Percentiles rank a stretch among this genome's conserved stretches.
phyloP scores from a whole-genome alignment of 2,888 invertebrate genomes.

The Peribatodes rhomboidaria region DNA sequence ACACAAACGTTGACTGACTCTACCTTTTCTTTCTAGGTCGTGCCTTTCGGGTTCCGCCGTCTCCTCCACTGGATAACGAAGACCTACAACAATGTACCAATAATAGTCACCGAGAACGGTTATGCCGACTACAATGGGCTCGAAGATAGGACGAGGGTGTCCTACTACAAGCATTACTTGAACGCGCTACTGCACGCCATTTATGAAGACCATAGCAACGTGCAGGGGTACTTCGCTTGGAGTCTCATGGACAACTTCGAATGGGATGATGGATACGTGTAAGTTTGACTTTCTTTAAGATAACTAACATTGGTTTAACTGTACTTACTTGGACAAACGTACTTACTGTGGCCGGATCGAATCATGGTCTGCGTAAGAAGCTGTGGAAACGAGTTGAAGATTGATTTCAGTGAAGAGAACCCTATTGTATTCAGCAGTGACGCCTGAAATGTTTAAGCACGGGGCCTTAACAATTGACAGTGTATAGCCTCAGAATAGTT shows the following conservation, averaged over 20 bases:
- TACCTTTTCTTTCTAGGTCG: constrained; percentile 70
- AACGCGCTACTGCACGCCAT: constrained; percentile 82
- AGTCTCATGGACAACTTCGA: constrained; percentile 95
- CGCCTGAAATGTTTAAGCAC: too few species aligned
- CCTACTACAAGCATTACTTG: constrained; percentile 86
- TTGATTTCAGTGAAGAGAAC: too few species aligned
- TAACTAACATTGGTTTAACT: too few species aligned
- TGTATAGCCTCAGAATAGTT: too few species aligned
- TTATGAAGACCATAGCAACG: constrained; percentile 87
- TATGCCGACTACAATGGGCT: constrained; percentile 83
- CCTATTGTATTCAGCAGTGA: too few species aligned
- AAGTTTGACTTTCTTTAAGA: constrained; percentile 66
- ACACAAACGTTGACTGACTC: not conserved
- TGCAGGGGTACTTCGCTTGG: constrained; percentile 92
- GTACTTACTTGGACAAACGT: too few species aligned
- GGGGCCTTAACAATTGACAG: too few species aligned
- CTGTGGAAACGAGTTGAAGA: too few species aligned
- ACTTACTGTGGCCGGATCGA: too few species aligned
- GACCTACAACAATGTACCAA: constrained; percentile 82
- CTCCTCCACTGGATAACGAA: constrained; percentile 84
- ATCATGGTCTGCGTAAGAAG: too few species aligned
- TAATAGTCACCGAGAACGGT: constrained; percentile 86
- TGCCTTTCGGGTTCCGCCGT: constrained; percentile 86
- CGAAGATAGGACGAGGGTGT: constrained; percentile 84
- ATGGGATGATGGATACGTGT: constrained; percentile 92